A percentile compares a stretch with the other conserved stretches of the same genome.
Evolutionary conservation across 2,113 vertebrate species (phyloP).

Genomic region (Papio anubis): DNA sequence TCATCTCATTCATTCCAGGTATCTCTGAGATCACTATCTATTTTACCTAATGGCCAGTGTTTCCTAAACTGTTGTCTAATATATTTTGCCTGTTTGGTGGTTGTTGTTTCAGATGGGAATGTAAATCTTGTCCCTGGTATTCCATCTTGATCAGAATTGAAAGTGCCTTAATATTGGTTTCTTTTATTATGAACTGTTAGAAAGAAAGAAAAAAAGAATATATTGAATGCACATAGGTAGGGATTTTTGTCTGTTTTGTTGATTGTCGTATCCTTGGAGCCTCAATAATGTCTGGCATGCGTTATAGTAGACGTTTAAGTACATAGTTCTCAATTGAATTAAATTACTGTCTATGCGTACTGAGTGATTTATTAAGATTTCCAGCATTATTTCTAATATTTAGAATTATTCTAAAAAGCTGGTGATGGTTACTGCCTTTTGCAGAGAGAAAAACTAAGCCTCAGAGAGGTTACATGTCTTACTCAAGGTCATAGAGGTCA

Average conservation of each 20-base stretch:
- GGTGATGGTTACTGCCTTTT: neutral
- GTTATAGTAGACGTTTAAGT: neutral
- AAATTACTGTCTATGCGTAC: neutral
- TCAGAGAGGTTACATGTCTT: neutral
- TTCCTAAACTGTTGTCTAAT: neutral
- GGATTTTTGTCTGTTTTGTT: neutral
- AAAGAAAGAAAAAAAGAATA: neutral
- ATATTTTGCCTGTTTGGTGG: neutral
- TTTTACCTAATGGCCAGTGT: neutral
- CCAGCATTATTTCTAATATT: neutral
- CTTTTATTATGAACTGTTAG: neutral
- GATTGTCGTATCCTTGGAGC: neutral
- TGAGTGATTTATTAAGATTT: neutral
- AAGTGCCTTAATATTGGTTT: neutral
- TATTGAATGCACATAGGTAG: neutral
- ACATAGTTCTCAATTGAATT: neutral
- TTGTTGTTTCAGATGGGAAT: neutral
- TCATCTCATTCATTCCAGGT: neutral
- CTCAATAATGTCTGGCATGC: neutral
- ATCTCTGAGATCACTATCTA: neutral
- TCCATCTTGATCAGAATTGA: neutral
- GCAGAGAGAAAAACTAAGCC: neutral
- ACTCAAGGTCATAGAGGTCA: neutral
- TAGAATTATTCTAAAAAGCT: neutral
- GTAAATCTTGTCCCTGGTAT: neutral